phyloP scores from a whole-genome alignment of 1,140 invertebrate species.

The Drosophila pseudoobscura region DNA sequence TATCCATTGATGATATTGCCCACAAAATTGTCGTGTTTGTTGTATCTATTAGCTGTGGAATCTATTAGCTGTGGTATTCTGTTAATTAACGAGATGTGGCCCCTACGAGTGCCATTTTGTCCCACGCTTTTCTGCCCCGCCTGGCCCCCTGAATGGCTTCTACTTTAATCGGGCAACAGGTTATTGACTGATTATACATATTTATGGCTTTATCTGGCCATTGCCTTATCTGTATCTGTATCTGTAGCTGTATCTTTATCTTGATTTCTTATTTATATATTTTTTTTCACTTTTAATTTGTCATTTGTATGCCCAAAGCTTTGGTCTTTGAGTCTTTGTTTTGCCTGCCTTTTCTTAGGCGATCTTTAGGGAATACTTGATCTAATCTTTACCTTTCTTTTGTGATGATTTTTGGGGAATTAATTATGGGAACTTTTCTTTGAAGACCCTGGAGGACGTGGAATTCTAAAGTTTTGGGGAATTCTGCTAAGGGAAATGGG shows the following conservation, averaged over 20 bases:
- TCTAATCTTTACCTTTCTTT: too few species aligned
- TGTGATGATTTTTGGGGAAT: too few species aligned
- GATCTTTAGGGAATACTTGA: too few species aligned
- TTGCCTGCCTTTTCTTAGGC: too few species aligned
- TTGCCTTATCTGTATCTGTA: conserved; percentile 37
- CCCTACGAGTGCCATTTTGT: conserved; percentile 22
- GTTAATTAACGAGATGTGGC: conserved; percentile 55
- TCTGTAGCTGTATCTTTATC: conserved; percentile 57
- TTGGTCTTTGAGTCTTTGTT: neutral
- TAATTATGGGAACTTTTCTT: too few species aligned
- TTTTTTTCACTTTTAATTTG: conserved; percentile 42
- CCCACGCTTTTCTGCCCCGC: conserved; percentile 26
- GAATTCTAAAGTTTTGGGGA: too few species aligned
- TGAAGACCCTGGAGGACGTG: too few species aligned
- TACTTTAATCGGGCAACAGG: conserved; percentile 44
- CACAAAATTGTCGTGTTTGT: conserved; percentile 5
- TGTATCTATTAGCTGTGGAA: conserved; percentile 17
- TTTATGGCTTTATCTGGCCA: conserved; percentile 42
- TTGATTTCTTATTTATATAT: conserved; percentile 7
- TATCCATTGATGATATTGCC: conserved; percentile 14
- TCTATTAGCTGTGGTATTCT: conserved; percentile 1
- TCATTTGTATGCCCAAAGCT: conserved; percentile 28
- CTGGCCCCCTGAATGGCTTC: neutral
- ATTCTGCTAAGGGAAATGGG: too few species aligned
- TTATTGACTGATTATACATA: conserved; percentile 68